Evolutionary conservation across 2,113 vertebrate species (phyloP), one percentile per base, ranked within the genome.

Genomic region (Geothlypis trichas): DNA sequence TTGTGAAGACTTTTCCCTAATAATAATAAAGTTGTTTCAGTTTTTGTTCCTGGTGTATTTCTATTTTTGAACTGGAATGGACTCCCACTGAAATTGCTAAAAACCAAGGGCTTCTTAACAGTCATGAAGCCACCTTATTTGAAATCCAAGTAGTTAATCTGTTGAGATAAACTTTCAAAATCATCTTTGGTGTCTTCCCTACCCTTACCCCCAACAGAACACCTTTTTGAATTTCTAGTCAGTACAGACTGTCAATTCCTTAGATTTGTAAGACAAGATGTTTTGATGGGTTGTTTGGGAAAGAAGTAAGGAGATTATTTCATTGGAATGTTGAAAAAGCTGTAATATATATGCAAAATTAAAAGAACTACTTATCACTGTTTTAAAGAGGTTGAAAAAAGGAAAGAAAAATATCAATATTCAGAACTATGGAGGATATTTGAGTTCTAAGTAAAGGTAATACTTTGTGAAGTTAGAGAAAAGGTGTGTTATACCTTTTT

Each of bases 131-230:
- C 31, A 42, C 15, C 3, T 52, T 71, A 28, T 46, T 63, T 68
- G 3, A 39, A 22, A 28, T 33, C 6, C 19, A 49, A 54, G 11
- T 4, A 17, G 13, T 63, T 63, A 16, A 49, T 28, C 2, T 58
- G 17, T 47, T 78, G 51, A 47, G 8, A 42, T 33, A 67, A 79
- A 33, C 2, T 27, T 80, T 11, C 12, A 54, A 52, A 47, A n/a
- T 23, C 17, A 5, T 37, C 26, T 55, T 77, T 37, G 9, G 6
- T 46, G 4, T 31, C 23, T 39, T 75, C 20, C 7, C 17, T 27
- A 22, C 8, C 7, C 7, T 59, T 51, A 33, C 1, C 3, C 3
- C 5, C 6, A 15, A 9, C 2, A 5, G 33, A 55, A 62, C 3
- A 39, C 0, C 1, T 69, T 62, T 24, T 71, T 7, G 49, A 24